Evolutionary conservation across 1,140 invertebrate genomes (phyloP).

Genomic region (Gryllus bimaculatus): DNA sequence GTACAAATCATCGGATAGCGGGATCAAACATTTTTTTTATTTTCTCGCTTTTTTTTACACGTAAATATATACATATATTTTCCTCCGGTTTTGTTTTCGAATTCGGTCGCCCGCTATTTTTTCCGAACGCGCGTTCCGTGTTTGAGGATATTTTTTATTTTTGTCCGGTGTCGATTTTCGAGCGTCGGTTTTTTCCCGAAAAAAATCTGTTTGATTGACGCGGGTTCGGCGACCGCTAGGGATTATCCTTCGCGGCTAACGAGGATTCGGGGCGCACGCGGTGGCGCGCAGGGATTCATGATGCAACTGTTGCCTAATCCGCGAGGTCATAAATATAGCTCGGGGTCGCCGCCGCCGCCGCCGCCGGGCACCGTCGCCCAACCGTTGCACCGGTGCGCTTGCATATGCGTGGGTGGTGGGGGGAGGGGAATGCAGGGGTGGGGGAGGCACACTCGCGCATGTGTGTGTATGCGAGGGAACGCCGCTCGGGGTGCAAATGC

Average conservation of each 20-base stretch:
- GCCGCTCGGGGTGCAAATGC: neutral
- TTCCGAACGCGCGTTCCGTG: neutral
- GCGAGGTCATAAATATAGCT: conserved; percentile 1
- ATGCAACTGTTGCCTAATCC: neutral
- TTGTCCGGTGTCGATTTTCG: neutral
- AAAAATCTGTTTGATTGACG: conserved; percentile 1
- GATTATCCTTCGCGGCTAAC: neutral
- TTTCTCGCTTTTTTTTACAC: neutral
- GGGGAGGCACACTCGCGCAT: no score
- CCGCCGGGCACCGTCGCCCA: neutral
- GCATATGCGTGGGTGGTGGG: no score
- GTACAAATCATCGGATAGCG: neutral
- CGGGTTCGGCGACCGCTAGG: neutral
- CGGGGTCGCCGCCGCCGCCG: no score
- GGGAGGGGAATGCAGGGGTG: no score
- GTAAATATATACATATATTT: neutral
- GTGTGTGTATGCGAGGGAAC: no score
- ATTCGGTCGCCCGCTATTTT: neutral
- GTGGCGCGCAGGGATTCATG: neutral
- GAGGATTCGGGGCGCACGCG: no score
- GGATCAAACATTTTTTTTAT: neutral
- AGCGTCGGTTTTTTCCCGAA: neutral
- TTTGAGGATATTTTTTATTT: neutral
- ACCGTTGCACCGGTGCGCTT: no score
- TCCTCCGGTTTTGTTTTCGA: neutral